Evolutionary conservation across 35 echinoderm and acorn worm species (phyloP).

Genomic region (Stichopus chloronotus): DNA sequence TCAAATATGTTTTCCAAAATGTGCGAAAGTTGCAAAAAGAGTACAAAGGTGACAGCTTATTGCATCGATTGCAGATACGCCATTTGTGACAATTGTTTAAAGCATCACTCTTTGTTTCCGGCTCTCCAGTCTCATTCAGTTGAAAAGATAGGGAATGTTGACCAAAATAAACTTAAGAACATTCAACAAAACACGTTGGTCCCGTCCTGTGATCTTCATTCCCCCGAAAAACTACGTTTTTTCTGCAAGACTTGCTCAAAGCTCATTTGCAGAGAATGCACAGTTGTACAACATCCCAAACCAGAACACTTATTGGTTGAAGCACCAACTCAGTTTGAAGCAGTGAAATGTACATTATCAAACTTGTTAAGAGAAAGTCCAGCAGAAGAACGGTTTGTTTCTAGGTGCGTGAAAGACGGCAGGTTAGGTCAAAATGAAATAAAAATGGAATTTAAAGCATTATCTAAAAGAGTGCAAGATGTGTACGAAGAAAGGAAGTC

Average conservation of each 20-base stretch:
- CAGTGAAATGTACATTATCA: neutral
- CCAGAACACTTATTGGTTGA: slow-evolving; percentile 46
- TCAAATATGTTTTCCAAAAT: neutral
- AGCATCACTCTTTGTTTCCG: neutral
- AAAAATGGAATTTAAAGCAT: neutral
- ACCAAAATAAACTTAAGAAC: neutral
- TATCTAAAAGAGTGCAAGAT: neutral
- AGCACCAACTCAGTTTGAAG: slow-evolving; percentile 7
- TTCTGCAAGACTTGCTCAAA: slow-evolving; percentile 63
- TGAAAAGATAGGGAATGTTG: neutral
- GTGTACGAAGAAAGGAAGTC: neutral
- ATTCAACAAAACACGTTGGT: neutral
- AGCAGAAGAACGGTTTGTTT: neutral
- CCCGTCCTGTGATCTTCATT: slow-evolving; percentile 39
- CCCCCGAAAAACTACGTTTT: slow-evolving; percentile 50
- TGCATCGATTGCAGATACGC: slow-evolving; percentile 24
- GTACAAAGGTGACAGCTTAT: neutral
- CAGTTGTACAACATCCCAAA: slow-evolving; percentile 54
- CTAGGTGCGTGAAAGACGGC: neutral
- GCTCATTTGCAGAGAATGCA: slow-evolving; percentile 66
- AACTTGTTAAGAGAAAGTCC: neutral
- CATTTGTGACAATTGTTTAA: neutral
- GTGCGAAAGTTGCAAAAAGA: slow-evolving; percentile 32
- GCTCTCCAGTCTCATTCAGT: neutral
- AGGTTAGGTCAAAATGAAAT: neutral